A percentile compares a stretch with the other conserved stretches of the same genome.
Conservation (phyloP, 2,888 invertebrate genomes). For the Cryptocheilus praepositus region DNA sequence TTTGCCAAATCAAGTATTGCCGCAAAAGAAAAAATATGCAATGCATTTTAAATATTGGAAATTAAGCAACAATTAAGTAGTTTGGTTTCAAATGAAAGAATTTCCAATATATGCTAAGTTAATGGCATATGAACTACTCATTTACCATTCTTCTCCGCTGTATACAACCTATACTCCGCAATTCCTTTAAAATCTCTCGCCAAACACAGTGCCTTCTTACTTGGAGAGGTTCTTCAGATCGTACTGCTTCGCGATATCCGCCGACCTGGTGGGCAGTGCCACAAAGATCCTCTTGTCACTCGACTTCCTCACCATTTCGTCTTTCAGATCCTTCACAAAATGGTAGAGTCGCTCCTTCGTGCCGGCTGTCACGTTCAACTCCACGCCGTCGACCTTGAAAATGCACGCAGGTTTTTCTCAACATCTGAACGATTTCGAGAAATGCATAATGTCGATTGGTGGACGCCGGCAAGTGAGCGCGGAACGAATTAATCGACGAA, state of each 20-base stretch:
- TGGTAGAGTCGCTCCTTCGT: slow-evolving; percentile 76
- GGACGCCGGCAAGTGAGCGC: too few relatives aligned
- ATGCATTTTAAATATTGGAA: too few relatives aligned
- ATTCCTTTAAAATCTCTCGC: neutral
- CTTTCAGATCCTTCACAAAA: slow-evolving; percentile 73
- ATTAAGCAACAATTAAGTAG: too few relatives aligned
- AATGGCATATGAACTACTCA: too few relatives aligned
- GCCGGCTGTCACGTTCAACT: slow-evolving; percentile 78
- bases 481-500: too few relatives aligned
- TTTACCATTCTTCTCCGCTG: too few relatives aligned
- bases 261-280: slow-evolving; percentile 81
- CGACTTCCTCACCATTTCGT: slow-evolving; percentile 72
- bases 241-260: slow-evolving; percentile 83
- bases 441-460: too few relatives aligned
- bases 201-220: slow-evolving; percentile 59
- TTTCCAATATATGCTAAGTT: too few relatives aligned
- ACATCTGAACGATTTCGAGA: neutral
- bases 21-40: too few relatives aligned
- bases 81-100: too few relatives aligned
- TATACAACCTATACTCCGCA: too few relatives aligned
- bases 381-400: slow-evolving; percentile 76
- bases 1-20: too few relatives aligned
- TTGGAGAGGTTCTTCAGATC: slow-evolving; percentile 82
- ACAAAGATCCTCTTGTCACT: slow-evolving; percentile 77
- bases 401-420: neutral